Conservation (phyloP, 2,113 vertebrate species). For the Onychostoma macrolepis region DNA sequence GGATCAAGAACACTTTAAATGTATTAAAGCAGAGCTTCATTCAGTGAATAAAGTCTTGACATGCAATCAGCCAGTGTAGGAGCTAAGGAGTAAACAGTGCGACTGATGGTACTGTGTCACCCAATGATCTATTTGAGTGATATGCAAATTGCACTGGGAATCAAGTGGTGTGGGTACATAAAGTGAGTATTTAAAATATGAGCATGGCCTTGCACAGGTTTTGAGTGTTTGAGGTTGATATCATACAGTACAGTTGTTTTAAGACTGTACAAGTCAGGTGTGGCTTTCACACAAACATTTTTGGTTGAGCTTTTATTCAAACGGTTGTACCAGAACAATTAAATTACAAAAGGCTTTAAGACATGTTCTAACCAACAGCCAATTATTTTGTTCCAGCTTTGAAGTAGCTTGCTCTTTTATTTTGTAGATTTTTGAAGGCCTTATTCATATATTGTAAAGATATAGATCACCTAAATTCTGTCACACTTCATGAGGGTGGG, state of each 20-base stretch:
- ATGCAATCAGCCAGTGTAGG: neutral
- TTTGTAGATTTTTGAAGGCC: neutral
- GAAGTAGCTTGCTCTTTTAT: neutral
- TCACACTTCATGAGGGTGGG: neutral
- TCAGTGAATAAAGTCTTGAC: neutral
- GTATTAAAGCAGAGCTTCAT: neutral
- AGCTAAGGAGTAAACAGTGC: neutral
- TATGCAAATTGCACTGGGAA: conserved; percentile 14
- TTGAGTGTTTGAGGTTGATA: neutral
- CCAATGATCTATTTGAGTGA: conserved; percentile 1
- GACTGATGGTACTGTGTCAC: neutral
- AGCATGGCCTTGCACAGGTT: neutral
- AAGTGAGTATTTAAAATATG: neutral
- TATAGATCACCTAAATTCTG: neutral
- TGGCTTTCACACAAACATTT: neutral
- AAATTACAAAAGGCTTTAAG: neutral
- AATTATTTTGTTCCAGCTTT: conserved; percentile 10
- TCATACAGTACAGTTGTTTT: neutral
- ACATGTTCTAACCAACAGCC: neutral
- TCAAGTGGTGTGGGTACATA: neutral
- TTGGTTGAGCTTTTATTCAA: neutral
- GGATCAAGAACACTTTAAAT: neutral
- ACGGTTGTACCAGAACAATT: neutral
- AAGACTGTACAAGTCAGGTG: conserved; percentile 1
- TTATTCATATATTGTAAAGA: neutral